phyloP scores from a whole-genome alignment of 2,888 invertebrate genomes.

The Nezara viridula region DNA sequence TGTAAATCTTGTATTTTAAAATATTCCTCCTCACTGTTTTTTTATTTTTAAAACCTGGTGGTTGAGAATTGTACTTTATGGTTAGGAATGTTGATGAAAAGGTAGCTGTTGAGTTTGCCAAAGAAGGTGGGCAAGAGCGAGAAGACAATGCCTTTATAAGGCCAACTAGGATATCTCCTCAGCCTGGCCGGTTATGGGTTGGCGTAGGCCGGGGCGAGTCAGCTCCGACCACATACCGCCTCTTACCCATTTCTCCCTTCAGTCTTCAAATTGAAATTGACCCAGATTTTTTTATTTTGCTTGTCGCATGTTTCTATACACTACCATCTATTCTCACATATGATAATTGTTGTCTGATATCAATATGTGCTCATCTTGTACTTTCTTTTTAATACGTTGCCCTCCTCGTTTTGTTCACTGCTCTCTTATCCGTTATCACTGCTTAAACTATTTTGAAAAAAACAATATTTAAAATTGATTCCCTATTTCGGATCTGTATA shows the following conservation, averaged over 20 bases:
- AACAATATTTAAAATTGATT: no score
- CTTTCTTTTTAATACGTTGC: no score
- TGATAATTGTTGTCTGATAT: no score
- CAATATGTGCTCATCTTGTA: no score
- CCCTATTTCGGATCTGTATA: not conserved
- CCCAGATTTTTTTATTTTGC: not conserved
- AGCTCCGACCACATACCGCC: conserved; percentile 37
- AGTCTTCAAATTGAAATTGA: not conserved
- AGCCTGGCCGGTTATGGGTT: conserved; percentile 9
- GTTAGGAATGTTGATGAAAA: not conserved
- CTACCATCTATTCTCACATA: no score
- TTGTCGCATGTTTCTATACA: no score
- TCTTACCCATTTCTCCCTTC: conserved; percentile 30
- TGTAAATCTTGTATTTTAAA: no score
- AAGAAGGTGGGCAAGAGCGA: conserved; percentile 22
- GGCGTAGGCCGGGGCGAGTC: conserved; percentile 39
- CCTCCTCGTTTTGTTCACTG: no score
- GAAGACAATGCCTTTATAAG: conserved; percentile 46
- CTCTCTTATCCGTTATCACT: no score
- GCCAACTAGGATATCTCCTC: conserved; percentile 26
- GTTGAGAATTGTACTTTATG: not conserved
- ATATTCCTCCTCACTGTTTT: no score
- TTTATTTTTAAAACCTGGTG: not conserved
- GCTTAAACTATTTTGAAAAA: no score
- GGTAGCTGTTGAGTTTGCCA: not conserved